Conservation (phyloP, 2,888 invertebrate species). For the Amphipyra berbera region DNA sequence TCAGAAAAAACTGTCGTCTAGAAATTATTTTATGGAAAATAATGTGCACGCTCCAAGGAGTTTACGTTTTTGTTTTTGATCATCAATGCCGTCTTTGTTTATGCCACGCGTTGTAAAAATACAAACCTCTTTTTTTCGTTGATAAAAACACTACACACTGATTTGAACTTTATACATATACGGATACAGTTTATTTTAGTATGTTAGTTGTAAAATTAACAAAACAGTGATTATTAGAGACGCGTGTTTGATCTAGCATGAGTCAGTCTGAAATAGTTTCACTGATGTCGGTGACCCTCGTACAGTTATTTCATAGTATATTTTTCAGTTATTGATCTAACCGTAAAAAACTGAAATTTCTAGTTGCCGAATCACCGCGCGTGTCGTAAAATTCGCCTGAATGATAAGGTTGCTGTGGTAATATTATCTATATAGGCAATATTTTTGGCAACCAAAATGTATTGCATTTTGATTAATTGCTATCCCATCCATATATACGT, state of each 20-base stretch:
- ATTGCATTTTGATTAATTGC: too few species aligned
- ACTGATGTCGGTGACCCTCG: constrained; percentile 40
- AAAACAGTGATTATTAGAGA: constrained; percentile 29
- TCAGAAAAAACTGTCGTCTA: too few species aligned
- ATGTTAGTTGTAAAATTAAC: not conserved
- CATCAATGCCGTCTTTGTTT: constrained; percentile 45
- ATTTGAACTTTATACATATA: not conserved
- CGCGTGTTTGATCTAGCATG: constrained; percentile 34
- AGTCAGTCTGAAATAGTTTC: constrained; percentile 28
- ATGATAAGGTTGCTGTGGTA: constrained; percentile 9
- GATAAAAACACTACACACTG: not conserved
- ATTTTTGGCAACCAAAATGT: not conserved
- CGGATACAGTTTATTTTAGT: not conserved
- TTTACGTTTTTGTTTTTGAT: constrained; percentile 17
- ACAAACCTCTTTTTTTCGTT: constrained; percentile 1
- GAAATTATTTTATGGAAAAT: not conserved
- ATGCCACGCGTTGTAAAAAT: constrained; percentile 16
- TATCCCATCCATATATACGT: too few species aligned
- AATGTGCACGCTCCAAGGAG: constrained; percentile 31
- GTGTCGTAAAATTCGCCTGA: constrained; percentile 18
- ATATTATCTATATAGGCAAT: not conserved
- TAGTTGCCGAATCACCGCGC: constrained; percentile 9
- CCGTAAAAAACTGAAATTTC: constrained; percentile 3
- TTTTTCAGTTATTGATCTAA: constrained; percentile 22
- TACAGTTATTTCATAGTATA: constrained; percentile 12